Conservation (phyloP, 2,113 vertebrate species). For the Cebus imitator region DNA sequence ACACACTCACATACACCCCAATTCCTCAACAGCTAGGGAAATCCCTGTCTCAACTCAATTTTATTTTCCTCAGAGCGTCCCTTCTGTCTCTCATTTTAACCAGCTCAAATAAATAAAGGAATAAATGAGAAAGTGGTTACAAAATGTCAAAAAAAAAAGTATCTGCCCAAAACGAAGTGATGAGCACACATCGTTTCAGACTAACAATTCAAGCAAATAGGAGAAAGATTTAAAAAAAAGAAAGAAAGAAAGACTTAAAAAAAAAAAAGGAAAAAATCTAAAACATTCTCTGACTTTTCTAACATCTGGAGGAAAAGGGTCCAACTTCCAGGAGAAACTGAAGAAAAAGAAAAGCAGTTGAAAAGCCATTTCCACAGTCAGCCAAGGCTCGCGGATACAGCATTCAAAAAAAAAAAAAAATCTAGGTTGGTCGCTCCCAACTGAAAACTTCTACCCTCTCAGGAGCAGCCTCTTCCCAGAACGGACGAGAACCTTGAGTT, state of each 20-base stretch:
- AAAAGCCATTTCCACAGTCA: conserved; percentile 58
- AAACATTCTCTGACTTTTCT: conserved; percentile 71
- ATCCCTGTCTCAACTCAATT: conserved; percentile 67
- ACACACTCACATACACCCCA: conserved; percentile 33
- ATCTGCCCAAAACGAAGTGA: conserved; percentile 56
- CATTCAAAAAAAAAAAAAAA: conserved; percentile 45
- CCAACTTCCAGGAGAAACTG: conserved; percentile 68
- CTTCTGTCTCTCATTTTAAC: conserved; percentile 67
- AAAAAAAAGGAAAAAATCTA: not conserved
- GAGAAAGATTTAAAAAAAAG: not conserved
- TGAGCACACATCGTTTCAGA: conserved; percentile 32
- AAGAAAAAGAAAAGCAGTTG: conserved; percentile 12
- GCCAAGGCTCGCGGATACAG: not conserved
- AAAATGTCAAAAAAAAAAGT: conserved; percentile 58
- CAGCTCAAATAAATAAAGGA: conserved; percentile 2
- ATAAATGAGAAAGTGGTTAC: conserved; percentile 20
- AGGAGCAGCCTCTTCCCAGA: conserved; percentile 51
- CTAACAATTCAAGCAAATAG: conserved; percentile 25
- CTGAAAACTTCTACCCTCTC: conserved; percentile 79
- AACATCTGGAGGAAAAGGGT: conserved; percentile 43
- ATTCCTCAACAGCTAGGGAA: conserved; percentile 73
- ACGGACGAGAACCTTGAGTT: conserved; percentile 42
- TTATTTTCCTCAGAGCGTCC: conserved; percentile 17
- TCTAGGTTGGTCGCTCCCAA: conserved; percentile 72
- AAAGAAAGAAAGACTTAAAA: not conserved